A percentile compares a stretch with the other conserved stretches of the same genome.
Conservation (phyloP, 2,888 invertebrate genomes). For the Acleris literana region DNA sequence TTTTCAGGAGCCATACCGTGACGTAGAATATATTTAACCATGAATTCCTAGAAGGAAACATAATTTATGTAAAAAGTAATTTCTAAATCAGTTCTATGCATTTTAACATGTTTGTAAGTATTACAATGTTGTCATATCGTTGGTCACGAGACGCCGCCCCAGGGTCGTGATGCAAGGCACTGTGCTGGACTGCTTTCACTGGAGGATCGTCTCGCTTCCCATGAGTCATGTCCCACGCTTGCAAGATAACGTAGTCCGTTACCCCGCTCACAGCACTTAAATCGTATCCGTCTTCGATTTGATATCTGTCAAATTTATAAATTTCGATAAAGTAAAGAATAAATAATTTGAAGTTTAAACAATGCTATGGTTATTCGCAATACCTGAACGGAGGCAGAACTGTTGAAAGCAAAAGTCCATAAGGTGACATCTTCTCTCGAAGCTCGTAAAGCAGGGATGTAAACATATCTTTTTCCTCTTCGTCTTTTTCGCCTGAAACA, state of each 20-base stretch:
- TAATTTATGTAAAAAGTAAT: not conserved
- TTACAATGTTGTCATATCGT: slow-evolving; percentile 76
- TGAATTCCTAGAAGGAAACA: slow-evolving; percentile 80
- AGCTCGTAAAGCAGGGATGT: slow-evolving; percentile 84
- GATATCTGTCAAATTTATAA: slow-evolving; percentile 59
- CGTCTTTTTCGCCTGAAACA: slow-evolving; percentile 69
- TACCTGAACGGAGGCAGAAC: slow-evolving; percentile 84
- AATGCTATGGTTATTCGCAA: slow-evolving; percentile 3
- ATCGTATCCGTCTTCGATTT: slow-evolving; percentile 87
- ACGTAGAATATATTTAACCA: slow-evolving; percentile 86
- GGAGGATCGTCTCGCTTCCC: slow-evolving; percentile 71
- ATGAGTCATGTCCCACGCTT: slow-evolving; percentile 85
- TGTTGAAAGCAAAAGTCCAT: slow-evolving; percentile 83
- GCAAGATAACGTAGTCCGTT: slow-evolving; percentile 87
- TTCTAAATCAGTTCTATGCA: not conserved
- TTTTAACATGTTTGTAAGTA: slow-evolving; percentile 23
- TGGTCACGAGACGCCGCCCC: slow-evolving; percentile 71
- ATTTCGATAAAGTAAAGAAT: not conserved
- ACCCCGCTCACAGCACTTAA: slow-evolving; percentile 83
- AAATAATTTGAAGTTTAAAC: not conserved
- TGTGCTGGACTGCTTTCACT: slow-evolving; percentile 75
- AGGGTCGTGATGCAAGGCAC: slow-evolving; percentile 77
- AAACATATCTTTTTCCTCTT: slow-evolving; percentile 82
- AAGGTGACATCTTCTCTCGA: slow-evolving; percentile 82
- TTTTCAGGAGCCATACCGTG: slow-evolving; percentile 87